Conservation (phyloP, 2,113 vertebrate species). For the Gymnogyps californianus region DNA sequence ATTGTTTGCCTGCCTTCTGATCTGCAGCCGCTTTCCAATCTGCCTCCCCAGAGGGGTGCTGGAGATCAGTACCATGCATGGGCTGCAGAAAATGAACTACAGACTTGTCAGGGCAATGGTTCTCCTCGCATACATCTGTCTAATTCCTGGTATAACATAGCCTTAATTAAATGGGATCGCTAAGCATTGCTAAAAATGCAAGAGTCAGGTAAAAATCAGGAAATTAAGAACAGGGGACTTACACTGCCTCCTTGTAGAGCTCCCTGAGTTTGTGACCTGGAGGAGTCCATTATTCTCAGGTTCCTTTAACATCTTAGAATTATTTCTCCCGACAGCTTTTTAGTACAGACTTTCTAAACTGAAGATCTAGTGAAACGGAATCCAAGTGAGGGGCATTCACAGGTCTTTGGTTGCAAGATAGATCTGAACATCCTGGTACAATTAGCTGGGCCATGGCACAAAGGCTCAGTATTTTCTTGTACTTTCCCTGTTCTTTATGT, state of each 20-base stretch:
- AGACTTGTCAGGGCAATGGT: neutral
- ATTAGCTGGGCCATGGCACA: neutral
- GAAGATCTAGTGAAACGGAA: neutral
- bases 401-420: neutral
- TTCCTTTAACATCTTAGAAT: neutral
- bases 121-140: neutral
- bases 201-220: neutral
- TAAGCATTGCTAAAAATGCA: neutral
- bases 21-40: neutral
- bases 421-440: neutral
- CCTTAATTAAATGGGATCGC: neutral
- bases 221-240: neutral
- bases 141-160: neutral
- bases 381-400: neutral
- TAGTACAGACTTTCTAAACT: neutral
- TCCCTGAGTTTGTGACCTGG: rapidly evolving
- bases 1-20: neutral
- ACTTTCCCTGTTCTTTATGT: neutral
- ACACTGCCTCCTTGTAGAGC: neutral
- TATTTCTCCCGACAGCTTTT: neutral
- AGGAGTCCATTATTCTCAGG: neutral
- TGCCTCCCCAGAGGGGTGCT: neutral
- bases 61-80: rapidly evolving
- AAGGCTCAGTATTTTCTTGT: neutral
- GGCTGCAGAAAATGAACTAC: neutral